phyloP scores from a whole-genome alignment of 2,888 invertebrate genomes.

The Leptura quadrifasciata region DNA sequence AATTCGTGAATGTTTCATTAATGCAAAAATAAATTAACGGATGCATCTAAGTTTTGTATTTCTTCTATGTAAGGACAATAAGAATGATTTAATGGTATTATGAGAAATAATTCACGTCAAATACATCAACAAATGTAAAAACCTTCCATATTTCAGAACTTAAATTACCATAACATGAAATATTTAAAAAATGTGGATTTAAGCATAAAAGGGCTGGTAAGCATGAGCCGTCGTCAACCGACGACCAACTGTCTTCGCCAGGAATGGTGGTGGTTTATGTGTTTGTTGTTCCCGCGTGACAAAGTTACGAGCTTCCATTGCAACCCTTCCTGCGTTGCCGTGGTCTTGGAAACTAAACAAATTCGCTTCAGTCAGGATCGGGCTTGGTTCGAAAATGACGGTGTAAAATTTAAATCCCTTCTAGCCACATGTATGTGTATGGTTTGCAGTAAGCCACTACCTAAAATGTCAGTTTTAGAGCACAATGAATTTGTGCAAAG shows the following conservation, averaged over 20 bases:
- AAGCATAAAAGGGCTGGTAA: constrained; percentile 22
- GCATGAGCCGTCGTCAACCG: constrained; percentile 29
- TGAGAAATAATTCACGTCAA: constrained; percentile 26
- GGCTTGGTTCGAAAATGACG: neutral
- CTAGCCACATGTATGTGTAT: too few relatives aligned
- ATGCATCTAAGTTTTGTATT: too few relatives aligned
- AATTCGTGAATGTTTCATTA: too few relatives aligned
- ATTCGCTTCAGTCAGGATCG: neutral
- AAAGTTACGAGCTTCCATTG: constrained; percentile 41
- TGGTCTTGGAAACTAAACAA: constrained; percentile 17
- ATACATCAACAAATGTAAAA: constrained; percentile 10
- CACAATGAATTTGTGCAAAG: too few relatives aligned
- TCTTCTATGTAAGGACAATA: neutral
- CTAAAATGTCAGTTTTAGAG: too few relatives aligned
- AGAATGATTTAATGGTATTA: neutral
- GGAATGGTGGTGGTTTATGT: constrained; percentile 44
- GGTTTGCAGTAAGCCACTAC: too few relatives aligned
- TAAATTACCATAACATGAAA: constrained; percentile 29
- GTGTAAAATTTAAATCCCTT: neutral
- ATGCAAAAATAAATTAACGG: too few relatives aligned
- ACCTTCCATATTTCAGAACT: constrained; percentile 22
- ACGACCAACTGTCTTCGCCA: constrained; percentile 42
- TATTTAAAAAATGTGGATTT: constrained; percentile 27
- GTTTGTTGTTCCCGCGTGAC: constrained; percentile 49
- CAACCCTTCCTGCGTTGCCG: constrained; percentile 25